Base-by-base conservation (phyloP, 2,888 invertebrate species). In the Iphiclides podalirius region DNA sequence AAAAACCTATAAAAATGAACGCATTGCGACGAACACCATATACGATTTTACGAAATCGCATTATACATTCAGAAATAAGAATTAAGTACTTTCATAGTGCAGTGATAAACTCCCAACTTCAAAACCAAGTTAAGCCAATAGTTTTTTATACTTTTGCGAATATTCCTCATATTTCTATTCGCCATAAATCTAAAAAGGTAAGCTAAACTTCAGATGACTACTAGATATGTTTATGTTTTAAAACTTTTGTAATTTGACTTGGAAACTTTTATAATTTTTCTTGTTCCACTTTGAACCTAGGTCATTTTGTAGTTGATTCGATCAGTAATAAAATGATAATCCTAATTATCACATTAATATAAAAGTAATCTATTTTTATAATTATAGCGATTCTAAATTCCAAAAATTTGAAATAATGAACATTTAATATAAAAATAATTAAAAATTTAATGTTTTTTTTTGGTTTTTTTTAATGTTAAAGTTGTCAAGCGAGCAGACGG, bases 151-250 rank as follows among this genome's bases (percentile, higher is more conserved):
- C 8, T 2, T 55, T 59, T 42, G 39, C 38, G 45, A 66, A 55
- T 48, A 40, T 57, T 44, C 55, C 37, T 39, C 66, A 55, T 52
- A 63, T 55, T 57, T 33, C 57, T 28, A 49, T 67, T 44, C 74
- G 85, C 20, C 60, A 59, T 52, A 84, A 82, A 68, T 82, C 85
- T 15, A 82, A 80, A 66, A 79, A 79, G 80, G 85, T 86, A 54
- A 37, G 52, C 54, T 11, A 36, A 23, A n/a, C 16, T 45, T 39
- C 2, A 26, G 8, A 26, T 8, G 1, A 26, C 1, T 9, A 26
- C 8, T 26, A 7, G 4, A 26, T 9, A 26, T 7, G 9, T 26
- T n/a, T n/a, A n/a, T n/a, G n/a, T n/a, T n/a, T n/a, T n/a, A n/a
- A n/a, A n/a, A n/a, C n/a, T n/a, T n/a, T n/a, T n/a, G n/a, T n/a